Conservation (phyloP, 2,113 vertebrate species). For the Phainopepla nitens region DNA sequence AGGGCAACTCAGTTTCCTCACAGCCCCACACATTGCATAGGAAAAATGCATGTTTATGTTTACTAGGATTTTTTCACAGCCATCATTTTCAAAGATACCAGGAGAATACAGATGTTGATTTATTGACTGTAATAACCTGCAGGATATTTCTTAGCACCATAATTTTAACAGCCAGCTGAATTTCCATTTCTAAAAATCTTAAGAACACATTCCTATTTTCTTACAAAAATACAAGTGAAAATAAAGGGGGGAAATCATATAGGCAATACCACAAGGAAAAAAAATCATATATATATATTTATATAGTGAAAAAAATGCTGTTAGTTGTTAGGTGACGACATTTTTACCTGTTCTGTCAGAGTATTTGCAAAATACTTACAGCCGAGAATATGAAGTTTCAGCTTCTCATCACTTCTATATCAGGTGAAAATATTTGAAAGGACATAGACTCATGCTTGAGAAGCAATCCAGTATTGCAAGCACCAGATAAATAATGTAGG, state of each 20-base stretch:
- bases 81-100: background rate
- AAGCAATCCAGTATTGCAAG: background rate
- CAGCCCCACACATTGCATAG: background rate
- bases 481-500: background rate
- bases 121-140: background rate
- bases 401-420: background rate
- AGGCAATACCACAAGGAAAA: background rate
- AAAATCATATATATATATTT: background rate
- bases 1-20: background rate
- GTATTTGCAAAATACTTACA: slow-evolving; percentile 41
- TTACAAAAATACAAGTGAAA: background rate
- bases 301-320: background rate
- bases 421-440: background rate
- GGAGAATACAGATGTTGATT: background rate
- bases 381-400: slow-evolving; percentile 3
- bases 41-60: accelerated
- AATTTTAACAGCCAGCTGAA: background rate
- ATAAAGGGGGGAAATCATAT: background rate
- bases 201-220: background rate
- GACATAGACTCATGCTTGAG: background rate
- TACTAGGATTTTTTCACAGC: background rate
- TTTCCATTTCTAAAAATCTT: background rate
- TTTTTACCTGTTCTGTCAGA: slow-evolving; percentile 9
- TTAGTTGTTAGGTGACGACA: slow-evolving; percentile 50
- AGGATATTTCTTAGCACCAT: background rate